Conservation (phyloP, 1,140 invertebrate genomes). For the Leucophenga varia region DNA sequence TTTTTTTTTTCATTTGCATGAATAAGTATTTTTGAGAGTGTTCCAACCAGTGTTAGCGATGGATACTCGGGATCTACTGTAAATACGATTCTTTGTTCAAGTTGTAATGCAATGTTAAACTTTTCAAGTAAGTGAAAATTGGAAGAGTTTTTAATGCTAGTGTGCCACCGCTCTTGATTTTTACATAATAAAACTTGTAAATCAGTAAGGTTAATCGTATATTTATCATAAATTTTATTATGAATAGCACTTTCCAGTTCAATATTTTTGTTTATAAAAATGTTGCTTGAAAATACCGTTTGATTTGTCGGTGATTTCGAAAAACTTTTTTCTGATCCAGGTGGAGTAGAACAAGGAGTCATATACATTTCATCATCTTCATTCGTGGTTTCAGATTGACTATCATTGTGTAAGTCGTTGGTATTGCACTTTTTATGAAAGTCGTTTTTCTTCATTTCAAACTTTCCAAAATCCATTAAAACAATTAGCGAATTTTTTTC, state of each 20-base stretch:
- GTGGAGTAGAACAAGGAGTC: slow-evolving; percentile 91
- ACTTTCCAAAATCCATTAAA: slow-evolving; percentile 80
- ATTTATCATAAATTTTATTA: slow-evolving; percentile 79
- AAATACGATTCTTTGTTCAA: slow-evolving; percentile 77
- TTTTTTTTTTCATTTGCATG: slow-evolving; percentile 89
- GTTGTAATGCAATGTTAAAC: slow-evolving; percentile 85
- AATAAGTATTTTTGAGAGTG: slow-evolving; percentile 80
- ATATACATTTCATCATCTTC: slow-evolving; percentile 73
- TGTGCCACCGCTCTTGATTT: slow-evolving; percentile 85
- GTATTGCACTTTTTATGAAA: slow-evolving; percentile 26
- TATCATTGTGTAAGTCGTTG: too few relatives aligned
- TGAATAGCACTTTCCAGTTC: slow-evolving; percentile 69
- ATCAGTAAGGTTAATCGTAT: slow-evolving; percentile 80
- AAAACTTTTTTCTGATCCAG: slow-evolving; percentile 70
- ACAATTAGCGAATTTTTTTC: slow-evolving; percentile 77
- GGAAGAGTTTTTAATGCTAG: slow-evolving; percentile 78
- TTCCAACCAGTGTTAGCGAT: slow-evolving; percentile 77
- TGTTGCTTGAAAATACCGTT: slow-evolving; percentile 11
- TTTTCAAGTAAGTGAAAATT: slow-evolving; percentile 85
- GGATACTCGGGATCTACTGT: slow-evolving; percentile 86
- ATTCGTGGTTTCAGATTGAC: slow-evolving; percentile 12
- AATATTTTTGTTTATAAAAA: slow-evolving; percentile 37
- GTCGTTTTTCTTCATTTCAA: slow-evolving; percentile 70
- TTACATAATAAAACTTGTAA: slow-evolving; percentile 86
- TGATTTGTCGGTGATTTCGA: slow-evolving; percentile 54